These are phyloP conservation scores for Meliscaeva auricollis DNA, from an alignment of 2,888 invertebrate species.

Conservation along the genomic window DNA sequence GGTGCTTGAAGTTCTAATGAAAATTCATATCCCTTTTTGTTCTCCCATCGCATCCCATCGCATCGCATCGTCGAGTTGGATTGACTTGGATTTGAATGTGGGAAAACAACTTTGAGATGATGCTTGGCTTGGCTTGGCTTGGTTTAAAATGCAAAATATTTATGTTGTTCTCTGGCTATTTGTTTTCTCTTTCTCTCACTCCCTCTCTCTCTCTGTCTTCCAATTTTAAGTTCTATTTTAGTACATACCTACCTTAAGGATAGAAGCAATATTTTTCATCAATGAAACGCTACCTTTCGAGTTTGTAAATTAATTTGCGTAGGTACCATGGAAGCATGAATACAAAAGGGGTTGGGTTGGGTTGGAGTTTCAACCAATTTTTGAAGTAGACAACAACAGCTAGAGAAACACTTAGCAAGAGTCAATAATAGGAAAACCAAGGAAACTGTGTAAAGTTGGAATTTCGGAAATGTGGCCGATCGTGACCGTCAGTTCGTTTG, in stretches of 20 bases:
- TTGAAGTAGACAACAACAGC: not conserved
- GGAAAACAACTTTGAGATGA: slow-evolving; percentile 23
- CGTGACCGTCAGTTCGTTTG: not conserved
- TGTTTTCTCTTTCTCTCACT: not conserved
- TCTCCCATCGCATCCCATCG: not conserved
- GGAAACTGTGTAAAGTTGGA: not conserved
- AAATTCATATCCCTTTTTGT: slow-evolving; percentile 12
- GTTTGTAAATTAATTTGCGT: slow-evolving; percentile 21
- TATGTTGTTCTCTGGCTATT: slow-evolving; percentile 3
- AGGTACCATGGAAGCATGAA: not conserved
- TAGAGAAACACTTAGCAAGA: not conserved
- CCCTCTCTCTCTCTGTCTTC: not conserved
- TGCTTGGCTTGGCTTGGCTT: slow-evolving; percentile 18
- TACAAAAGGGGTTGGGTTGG: not conserved
- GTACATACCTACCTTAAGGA: not conserved
- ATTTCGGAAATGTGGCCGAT: not conserved
- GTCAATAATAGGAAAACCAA: not conserved
- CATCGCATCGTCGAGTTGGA: not conserved
- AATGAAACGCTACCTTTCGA: not conserved
- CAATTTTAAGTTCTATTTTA: not conserved
- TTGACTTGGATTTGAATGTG: slow-evolving; percentile 33
- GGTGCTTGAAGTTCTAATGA: slow-evolving; percentile 34
- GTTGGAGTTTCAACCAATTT: not conserved
- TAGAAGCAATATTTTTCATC: slow-evolving; percentile 5
- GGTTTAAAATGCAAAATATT: slow-evolving; percentile 34